Base-by-base conservation (phyloP, 1,140 invertebrate species). In the Heliothis virescens region DNA sequence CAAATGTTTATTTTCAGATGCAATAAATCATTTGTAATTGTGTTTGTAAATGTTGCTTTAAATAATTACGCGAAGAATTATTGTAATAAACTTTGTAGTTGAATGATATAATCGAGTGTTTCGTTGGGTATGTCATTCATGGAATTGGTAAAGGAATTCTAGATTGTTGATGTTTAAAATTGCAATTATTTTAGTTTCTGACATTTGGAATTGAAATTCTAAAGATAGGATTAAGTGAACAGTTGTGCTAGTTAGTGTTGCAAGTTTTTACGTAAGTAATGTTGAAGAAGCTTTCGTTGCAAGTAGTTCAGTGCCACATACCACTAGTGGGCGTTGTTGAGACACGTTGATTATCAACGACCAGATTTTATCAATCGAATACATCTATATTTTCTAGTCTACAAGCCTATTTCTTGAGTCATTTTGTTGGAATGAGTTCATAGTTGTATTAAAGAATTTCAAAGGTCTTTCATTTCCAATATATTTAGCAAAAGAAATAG, bases 21-120 rank as follows among this genome's bases (percentile, higher is more conserved):
- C 50, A 76, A 76, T 76, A 63, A 76, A 76, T 76, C 59, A 53
- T 21, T 47, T n/a, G 41, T 63, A 29, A 75, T 63, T 76, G 73
- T 62, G 18, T 57, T 16, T 57, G 55, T 41, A 41, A 41, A 72
- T n/a, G 18, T 52, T 50, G 29, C 50, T 55, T 65, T 76, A 52
- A 55, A 63, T 63, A 76, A 76, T 76, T 76, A 76, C 74, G 47
- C 41, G 53, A 52, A 53, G 21, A 76, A 65, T 76, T 41, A 41
- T 41, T 65, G 57, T 60, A 75, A 75, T 75, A 52, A 47, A 75
- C 72, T 57, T 57, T 10, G 29, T 72, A 55, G 52, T 65, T 76
- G 74, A 76, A 65, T 76, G 59, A 75, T 57, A 75, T 75, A 60
- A 75, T 75, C 55, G 41, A 47, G 55, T 59, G 34, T 62, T 26